A percentile compares a stretch with the other conserved stretches of the same genome.
Conservation (phyloP, 2,797 vertebrate genomes). For the Taenioides sp. region DNA sequence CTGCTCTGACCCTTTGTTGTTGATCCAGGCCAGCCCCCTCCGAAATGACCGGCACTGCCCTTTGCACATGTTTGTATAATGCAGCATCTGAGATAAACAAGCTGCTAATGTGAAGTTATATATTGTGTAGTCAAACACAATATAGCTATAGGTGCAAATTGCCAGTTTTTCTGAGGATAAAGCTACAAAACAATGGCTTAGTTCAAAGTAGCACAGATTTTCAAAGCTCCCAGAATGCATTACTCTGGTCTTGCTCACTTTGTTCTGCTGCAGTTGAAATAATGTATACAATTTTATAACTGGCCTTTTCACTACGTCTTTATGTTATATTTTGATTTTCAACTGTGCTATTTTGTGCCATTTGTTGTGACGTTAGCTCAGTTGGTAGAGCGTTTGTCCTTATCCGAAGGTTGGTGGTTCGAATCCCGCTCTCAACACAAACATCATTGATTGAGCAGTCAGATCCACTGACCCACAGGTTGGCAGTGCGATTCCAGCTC, state of each 20-base stretch:
- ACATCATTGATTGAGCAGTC: no score
- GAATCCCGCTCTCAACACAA: no score
- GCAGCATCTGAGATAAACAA: conserved; percentile 35
- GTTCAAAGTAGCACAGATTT: conserved; percentile 19
- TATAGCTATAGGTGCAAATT: conserved; percentile 23
- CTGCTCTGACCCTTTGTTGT: conserved; percentile 1
- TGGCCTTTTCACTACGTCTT: conserved; percentile 5
- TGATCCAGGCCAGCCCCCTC: conserved; percentile 14
- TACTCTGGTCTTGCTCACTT: background rate
- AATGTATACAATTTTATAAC: conserved; percentile 16
- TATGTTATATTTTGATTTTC: background rate
- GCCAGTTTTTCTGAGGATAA: conserved; percentile 28
- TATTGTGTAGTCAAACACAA: no score
- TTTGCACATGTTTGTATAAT: conserved; percentile 17
- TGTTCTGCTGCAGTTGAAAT: conserved; percentile 10
- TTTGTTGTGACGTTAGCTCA: background rate
- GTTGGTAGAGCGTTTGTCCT: no score
- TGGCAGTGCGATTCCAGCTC: no score
- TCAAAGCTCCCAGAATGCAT: conserved; percentile 11
- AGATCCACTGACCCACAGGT: no score
- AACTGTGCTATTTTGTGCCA: background rate
- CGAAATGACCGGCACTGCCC: conserved; percentile 28
- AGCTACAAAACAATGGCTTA: conserved; percentile 20
- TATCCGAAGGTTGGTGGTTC: no score
- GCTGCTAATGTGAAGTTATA: conserved; percentile 15